A percentile compares a stretch with the other conserved stretches of the same genome.
phyloP scores from a whole-genome alignment of 2,888 invertebrate species.

The Ophion ventricosus region DNA sequence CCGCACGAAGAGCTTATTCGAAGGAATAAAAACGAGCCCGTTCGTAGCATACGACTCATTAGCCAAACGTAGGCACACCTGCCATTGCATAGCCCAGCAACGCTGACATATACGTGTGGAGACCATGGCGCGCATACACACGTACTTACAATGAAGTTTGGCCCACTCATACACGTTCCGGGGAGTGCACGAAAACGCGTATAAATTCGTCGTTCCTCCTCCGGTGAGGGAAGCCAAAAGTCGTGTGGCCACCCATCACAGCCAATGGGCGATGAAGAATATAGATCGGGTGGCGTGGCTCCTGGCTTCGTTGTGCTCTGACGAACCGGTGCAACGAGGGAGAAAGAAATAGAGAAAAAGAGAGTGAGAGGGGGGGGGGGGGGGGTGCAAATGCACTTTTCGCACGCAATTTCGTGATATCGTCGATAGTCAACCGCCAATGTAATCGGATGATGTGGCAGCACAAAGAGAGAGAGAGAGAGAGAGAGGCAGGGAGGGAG shows the following conservation, averaged over 20 bases:
- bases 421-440: conserved; percentile 62
- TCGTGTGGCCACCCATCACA: conserved; percentile 48
- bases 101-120: background rate
- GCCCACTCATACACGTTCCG: background rate
- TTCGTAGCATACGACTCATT: conserved; percentile 53
- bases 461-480: conserved; percentile 67
- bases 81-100: conserved; percentile 40
- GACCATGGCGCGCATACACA: conserved; percentile 1
- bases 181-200: conserved; percentile 32
- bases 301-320: conserved; percentile 47
- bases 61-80: conserved; percentile 51
- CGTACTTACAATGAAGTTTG: conserved; percentile 6
- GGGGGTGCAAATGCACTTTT: conserved; percentile 76
- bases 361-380: conserved; percentile 50
- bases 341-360: conserved; percentile 51
- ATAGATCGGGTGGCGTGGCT: conserved; percentile 52
- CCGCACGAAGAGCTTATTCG: conserved; percentile 37
- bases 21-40: conserved; percentile 41
- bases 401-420: conserved; percentile 77
- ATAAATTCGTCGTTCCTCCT: conserved; percentile 32
- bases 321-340: conserved; percentile 49
- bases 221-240: conserved; percentile 51
- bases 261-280: conserved; percentile 56
- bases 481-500: conserved; percentile 60
- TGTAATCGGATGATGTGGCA: conserved; percentile 64